Evolutionary conservation across 2,113 vertebrate genomes (phyloP), one percentile per base, ranked within the genome.

Genomic region (Pygoscelis antarcticus): DNA sequence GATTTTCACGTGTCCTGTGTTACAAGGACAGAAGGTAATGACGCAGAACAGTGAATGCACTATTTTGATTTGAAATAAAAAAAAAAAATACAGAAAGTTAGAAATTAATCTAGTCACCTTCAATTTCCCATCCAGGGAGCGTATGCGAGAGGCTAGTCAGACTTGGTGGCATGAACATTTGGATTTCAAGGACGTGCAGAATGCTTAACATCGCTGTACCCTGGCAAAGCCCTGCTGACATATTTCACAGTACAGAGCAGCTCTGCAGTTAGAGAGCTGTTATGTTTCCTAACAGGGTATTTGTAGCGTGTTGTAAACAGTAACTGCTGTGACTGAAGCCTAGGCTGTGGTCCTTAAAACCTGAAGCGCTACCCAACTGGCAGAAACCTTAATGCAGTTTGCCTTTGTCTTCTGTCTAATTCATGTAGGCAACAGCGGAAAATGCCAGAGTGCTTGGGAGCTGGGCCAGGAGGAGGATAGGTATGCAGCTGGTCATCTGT

Each of bases 401-500:
- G 78, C 90, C 69, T 94, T 97, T 96, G 95, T 95, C 91, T 91
- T 86, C 76, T 83, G 44, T 38, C 77, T 80, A 62, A 44, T 96
- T 96, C 65, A 55, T 46, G 85, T 12, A 49, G 81, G 79, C 84
- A 54, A 25, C 46, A 44, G 84, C 29, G 55, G 95, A 61, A 90
- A 87, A 94, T 94, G 95, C 91, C 96, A 97, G 91, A 90, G 66
- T 58, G 38, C 52, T 89, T 93, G 96, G 95, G 91, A 95, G 52
- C 68, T 38, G 9, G 82, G 91, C 97, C 97, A 98, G 91, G 94
- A 94, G 91, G 96, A 94, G 93, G 87, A 52, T 94, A 91, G 86
- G 90, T 76, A 51, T 90, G 87, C 97, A 96, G 96, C 96, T 98
- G 97, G 83, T 92, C 93, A 0, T 90, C 91, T 81, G 77, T 87